A percentile compares a stretch with the other conserved stretches of the same genome.
Conservation (phyloP, 2,888 invertebrate species). For the Epirrhoe tristata region DNA sequence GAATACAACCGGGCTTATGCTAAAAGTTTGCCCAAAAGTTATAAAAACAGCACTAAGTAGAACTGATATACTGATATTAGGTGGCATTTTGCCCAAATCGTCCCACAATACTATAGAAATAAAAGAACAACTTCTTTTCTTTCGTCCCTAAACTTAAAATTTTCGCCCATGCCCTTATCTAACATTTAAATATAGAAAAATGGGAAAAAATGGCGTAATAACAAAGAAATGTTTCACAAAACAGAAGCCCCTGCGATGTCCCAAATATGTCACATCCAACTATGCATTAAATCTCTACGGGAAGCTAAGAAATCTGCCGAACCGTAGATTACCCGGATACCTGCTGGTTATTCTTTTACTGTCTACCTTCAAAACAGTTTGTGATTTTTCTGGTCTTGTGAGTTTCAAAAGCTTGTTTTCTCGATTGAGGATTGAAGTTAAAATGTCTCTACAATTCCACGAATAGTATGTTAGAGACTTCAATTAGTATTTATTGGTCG, state of each 20-base stretch:
- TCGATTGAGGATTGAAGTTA: background rate
- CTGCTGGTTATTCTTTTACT: conserved; percentile 17
- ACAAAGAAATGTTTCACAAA: conserved; percentile 17
- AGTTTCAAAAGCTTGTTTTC: background rate
- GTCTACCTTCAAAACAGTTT: background rate
- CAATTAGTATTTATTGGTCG: background rate
- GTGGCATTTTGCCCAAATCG: background rate
- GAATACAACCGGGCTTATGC: conserved; percentile 4
- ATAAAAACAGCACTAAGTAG: background rate
- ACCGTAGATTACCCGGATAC: conserved; percentile 32
- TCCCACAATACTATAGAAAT: background rate
- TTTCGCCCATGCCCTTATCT: background rate
- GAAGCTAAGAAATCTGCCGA: conserved; percentile 22
- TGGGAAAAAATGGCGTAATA: conserved; percentile 17
- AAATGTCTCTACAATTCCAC: background rate
- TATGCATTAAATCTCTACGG: conserved; percentile 35
- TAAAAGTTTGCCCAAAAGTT: background rate
- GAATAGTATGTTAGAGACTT: background rate
- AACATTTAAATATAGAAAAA: conserved; percentile 7
- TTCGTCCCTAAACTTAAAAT: too few relatives aligned
- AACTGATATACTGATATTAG: background rate
- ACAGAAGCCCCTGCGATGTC: conserved; percentile 21
- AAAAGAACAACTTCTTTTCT: background rate
- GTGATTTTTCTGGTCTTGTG: background rate
- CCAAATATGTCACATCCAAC: conserved; percentile 32